Percentiles rank a stretch among this genome's conserved stretches.
Conservation (phyloP, 1,140 invertebrate genomes). For the Battus philenor region DNA sequence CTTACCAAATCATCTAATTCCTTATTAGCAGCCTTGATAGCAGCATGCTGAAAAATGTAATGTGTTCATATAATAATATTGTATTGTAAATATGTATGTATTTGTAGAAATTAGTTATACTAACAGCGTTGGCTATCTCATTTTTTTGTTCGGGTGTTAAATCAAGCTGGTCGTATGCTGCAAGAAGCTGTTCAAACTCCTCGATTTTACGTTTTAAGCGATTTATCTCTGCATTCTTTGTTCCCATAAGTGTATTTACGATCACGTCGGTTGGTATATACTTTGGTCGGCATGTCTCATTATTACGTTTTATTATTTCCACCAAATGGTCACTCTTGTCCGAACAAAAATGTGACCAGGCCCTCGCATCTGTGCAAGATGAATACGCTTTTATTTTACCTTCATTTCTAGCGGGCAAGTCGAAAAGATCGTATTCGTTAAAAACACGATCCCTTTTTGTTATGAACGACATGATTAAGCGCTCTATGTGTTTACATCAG, state of each 20-base stretch:
- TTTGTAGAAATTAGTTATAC: constrained; percentile 21
- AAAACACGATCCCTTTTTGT: constrained; percentile 67
- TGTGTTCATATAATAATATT: neutral
- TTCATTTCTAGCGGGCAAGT: constrained; percentile 59
- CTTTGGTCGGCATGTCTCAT: constrained; percentile 50
- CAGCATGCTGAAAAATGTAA: constrained; percentile 47
- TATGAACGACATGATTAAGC: constrained; percentile 60
- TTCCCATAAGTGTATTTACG: constrained; percentile 64
- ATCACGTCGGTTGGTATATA: constrained; percentile 71
- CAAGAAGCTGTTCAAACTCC: constrained; percentile 59
- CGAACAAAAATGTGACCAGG: constrained; percentile 63
- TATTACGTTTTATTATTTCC: constrained; percentile 65
- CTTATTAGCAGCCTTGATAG: constrained; percentile 60
- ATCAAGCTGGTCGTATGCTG: constrained; percentile 59
- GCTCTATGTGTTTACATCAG: too few species aligned
- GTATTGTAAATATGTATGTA: neutral
- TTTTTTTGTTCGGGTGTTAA: constrained; percentile 59
- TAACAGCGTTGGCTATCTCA: constrained; percentile 58
- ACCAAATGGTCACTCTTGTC: constrained; percentile 64
- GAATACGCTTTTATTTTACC: constrained; percentile 64
- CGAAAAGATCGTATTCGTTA: constrained; percentile 52
- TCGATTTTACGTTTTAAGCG: constrained; percentile 64
- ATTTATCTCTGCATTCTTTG: constrained; percentile 68
- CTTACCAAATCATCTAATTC: constrained; percentile 60
- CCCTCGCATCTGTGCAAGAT: constrained; percentile 66